A percentile compares a stretch with the other conserved stretches of the same genome.
Conservation (phyloP, 2,888 invertebrate species). For the Rutpela maculata region DNA sequence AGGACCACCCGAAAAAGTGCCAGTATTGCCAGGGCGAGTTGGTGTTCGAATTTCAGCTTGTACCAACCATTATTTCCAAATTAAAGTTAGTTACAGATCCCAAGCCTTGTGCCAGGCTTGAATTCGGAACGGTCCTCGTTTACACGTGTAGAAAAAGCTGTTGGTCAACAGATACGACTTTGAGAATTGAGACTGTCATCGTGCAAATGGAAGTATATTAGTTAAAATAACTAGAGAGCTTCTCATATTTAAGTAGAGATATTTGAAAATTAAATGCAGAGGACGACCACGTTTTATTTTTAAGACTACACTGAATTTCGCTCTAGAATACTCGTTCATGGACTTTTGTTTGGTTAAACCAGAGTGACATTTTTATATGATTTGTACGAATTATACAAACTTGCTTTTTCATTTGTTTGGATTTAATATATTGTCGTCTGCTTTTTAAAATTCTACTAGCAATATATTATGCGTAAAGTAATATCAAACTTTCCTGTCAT, state of each 20-base stretch:
- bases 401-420: not conserved
- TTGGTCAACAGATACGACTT: conserved; percentile 84
- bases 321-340: not conserved
- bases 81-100: conserved; percentile 77
- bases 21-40: conserved; percentile 83
- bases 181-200: conserved; percentile 83
- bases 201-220: conserved; percentile 83
- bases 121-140: conserved; percentile 91
- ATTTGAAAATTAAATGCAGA: not conserved
- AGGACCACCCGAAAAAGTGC: conserved; percentile 77
- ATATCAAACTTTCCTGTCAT: no score
- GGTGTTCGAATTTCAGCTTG: conserved; percentile 88
- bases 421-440: no score
- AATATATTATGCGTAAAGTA: no score
- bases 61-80: conserved; percentile 87
- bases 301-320: not conserved
- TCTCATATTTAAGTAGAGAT: not conserved
- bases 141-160: conserved; percentile 91
- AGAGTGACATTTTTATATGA: not conserved
- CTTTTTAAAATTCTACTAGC: no score
- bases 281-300: conserved; percentile 7
- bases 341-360: not conserved
- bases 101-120: conserved; percentile 77
- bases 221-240: not conserved
- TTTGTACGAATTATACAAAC: not conserved